Evolutionary conservation across 23 tunicate species (phyloP).

Genomic region (Ascidia mentula): DNA sequence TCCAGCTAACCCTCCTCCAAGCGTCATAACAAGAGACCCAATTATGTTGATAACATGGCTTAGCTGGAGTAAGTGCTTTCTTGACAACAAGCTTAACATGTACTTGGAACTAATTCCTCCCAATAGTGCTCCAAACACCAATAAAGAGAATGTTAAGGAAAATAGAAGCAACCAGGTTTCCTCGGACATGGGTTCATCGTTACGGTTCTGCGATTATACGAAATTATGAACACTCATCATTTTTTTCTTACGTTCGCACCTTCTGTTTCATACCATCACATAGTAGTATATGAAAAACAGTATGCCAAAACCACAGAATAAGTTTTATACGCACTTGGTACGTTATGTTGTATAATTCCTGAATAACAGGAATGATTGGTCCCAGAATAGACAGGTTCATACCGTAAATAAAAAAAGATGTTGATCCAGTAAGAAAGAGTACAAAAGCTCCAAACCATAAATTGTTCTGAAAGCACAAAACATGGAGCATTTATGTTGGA

Average conservation of each 20-base stretch:
- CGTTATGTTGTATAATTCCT: background rate
- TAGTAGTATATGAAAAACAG: too few relatives aligned
- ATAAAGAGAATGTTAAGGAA: conserved; percentile 3
- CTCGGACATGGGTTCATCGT: background rate
- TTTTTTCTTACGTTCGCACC: too few relatives aligned
- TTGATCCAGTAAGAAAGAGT: background rate
- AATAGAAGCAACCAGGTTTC: conserved; percentile 6
- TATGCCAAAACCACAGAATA: background rate
- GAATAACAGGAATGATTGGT: conserved; percentile 3
- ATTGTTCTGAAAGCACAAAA: background rate
- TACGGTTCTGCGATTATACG: background rate
- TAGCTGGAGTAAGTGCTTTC: conserved; percentile 7
- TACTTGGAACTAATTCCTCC: background rate
- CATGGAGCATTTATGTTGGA: background rate
- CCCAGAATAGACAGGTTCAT: background rate
- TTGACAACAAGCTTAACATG: background rate
- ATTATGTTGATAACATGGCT: background rate
- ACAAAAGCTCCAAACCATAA: background rate
- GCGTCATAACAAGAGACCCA: background rate
- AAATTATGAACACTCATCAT: too few relatives aligned
- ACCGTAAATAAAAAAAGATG: background rate
- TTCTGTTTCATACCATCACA: too few relatives aligned
- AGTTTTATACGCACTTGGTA: background rate
- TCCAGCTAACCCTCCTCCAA: background rate
- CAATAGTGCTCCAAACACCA: background rate